phyloP scores from a whole-genome alignment of 1,140 invertebrate genomes.

The Diuraphis noxia region DNA sequence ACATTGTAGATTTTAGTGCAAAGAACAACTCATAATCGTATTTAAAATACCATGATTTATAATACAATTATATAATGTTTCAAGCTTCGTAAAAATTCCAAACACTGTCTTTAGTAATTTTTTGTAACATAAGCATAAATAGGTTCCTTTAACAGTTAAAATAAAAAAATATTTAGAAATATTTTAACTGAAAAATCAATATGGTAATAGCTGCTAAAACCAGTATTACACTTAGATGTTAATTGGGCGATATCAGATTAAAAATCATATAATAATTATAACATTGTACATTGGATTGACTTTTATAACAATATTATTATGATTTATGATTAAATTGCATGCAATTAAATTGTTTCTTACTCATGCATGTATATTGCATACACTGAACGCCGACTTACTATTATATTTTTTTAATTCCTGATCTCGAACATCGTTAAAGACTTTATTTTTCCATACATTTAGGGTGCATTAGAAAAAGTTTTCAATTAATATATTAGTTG shows the following conservation, averaged over 20 bases:
- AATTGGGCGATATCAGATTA: neutral
- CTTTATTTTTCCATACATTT: neutral
- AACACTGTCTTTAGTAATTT: neutral
- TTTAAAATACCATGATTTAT: neutral
- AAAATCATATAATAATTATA: slow-evolving; percentile 8
- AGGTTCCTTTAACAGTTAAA: neutral
- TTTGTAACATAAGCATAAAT: neutral
- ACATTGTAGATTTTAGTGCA: too few species aligned
- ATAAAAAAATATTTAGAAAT: neutral
- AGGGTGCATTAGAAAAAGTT: neutral
- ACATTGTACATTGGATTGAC: slow-evolving; percentile 1
- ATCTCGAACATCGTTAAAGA: neutral
- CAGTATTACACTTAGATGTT: neutral
- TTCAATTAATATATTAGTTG: neutral
- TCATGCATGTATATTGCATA: neutral
- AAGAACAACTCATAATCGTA: neutral
- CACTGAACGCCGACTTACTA: neutral
- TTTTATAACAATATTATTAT: slow-evolving; percentile 12
- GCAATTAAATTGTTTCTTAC: neutral
- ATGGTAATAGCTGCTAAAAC: neutral
- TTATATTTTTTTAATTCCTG: neutral
- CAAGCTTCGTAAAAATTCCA: neutral
- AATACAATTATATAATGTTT: neutral
- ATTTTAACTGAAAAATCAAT: neutral
- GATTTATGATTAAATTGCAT: slow-evolving; percentile 5